phyloP scores from a whole-genome alignment of 2,888 invertebrate species.

The Ochropleura leucogaster region DNA sequence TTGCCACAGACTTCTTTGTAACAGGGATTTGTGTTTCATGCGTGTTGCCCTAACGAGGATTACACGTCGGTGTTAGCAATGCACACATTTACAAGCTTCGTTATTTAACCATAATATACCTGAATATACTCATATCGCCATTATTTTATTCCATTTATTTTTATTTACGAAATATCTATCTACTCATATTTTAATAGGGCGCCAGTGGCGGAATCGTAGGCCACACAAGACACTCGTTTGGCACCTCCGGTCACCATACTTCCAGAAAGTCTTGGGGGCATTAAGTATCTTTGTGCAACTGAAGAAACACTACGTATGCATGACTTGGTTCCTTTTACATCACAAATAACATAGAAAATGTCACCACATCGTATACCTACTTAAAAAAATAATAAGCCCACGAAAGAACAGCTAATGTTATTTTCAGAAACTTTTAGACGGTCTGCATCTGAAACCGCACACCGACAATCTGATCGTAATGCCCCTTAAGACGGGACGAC shows the following conservation, averaged over 20 bases:
- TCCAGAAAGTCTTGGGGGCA: slow-evolving; percentile 47
- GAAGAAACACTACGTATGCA: slow-evolving; percentile 39
- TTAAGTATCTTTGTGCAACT: slow-evolving; percentile 27
- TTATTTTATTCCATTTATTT: neutral
- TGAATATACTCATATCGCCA: neutral
- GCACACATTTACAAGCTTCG: neutral
- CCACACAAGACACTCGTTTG: slow-evolving; percentile 41
- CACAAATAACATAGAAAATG: slow-evolving; percentile 19
- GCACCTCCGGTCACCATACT: slow-evolving; percentile 33
- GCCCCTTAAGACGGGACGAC: slow-evolving; percentile 64
- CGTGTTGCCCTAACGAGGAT: too few species aligned
- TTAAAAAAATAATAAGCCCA: slow-evolving; percentile 42
- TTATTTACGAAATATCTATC: slow-evolving; percentile 18
- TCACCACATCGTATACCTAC: slow-evolving; percentile 18
- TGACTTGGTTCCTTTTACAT: slow-evolving; percentile 33
- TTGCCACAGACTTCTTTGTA: too few species aligned
- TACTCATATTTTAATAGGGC: slow-evolving; percentile 55
- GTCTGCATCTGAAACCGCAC: slow-evolving; percentile 64
- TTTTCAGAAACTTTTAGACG: slow-evolving; percentile 78
- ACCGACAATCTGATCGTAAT: slow-evolving; percentile 66
- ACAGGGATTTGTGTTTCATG: too few species aligned
- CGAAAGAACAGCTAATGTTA: slow-evolving; percentile 74
- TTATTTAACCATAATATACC: slow-evolving; percentile 10
- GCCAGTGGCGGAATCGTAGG: slow-evolving; percentile 35
- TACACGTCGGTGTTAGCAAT: neutral